Percentiles rank a stretch among this genome's conserved stretches.
Conservation (phyloP, 2,888 invertebrate genomes). For the Aphidoletes aphidimyza region DNA sequence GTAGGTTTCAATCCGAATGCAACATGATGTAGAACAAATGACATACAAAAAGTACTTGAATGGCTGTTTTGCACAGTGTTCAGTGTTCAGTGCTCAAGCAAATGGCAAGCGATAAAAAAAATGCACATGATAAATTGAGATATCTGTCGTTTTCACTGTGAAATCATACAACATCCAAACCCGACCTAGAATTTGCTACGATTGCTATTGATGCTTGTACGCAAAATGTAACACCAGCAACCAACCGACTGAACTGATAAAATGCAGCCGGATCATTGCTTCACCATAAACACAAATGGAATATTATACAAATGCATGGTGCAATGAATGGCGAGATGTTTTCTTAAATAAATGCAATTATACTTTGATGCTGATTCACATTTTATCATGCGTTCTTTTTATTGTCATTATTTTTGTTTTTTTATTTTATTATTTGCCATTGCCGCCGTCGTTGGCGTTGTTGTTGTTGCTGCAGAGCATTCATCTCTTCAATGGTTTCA, state of each 20-base stretch:
- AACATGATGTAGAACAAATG: slow-evolving; percentile 40
- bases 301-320: slow-evolving; percentile 7
- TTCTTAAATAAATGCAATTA: slow-evolving; percentile 13
- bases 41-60: slow-evolving; percentile 30
- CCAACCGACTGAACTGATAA: not conserved
- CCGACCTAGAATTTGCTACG: not conserved
- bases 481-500: too few relatives aligned
- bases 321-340: not conserved
- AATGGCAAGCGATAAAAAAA: not conserved
- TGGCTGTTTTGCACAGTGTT: too few relatives aligned
- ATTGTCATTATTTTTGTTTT: too few relatives aligned
- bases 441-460: too few relatives aligned
- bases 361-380: not conserved
- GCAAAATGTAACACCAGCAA: too few relatives aligned
- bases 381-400: not conserved
- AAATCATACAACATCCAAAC: slow-evolving; percentile 18
- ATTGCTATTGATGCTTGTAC: too few relatives aligned
- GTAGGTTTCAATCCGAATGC: slow-evolving; percentile 21
- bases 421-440: too few relatives aligned
- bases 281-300: not conserved
- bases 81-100: too few relatives aligned
- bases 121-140: slow-evolving; percentile 14
- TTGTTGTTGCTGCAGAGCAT: too few relatives aligned
- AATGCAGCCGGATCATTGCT: not conserved
- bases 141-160: not conserved